Conservation (phyloP, 2,797 vertebrate species). For the Antrozous pallidus region DNA sequence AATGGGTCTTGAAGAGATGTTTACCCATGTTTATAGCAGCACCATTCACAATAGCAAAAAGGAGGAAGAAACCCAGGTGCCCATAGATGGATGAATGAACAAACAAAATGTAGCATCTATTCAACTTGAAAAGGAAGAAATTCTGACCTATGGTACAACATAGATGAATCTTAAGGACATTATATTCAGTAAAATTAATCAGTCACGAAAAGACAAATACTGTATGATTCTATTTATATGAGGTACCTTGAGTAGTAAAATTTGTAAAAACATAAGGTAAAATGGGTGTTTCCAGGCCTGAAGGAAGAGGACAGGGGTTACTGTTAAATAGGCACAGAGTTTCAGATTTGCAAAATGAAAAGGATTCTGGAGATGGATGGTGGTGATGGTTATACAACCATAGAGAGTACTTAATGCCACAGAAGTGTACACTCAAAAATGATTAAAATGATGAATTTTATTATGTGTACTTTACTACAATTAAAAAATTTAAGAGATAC, state of each 20-base stretch:
- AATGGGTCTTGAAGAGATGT: background rate
- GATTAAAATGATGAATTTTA: background rate
- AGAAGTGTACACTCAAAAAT: background rate
- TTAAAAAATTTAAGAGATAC: background rate
- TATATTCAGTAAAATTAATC: background rate
- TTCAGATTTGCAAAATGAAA: slow-evolving; percentile 4
- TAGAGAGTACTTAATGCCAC: background rate
- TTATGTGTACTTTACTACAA: background rate
- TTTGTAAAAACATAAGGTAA: background rate
- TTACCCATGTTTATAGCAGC: background rate
- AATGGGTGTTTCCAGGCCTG: background rate
- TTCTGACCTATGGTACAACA: background rate
- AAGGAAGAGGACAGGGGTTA: background rate
- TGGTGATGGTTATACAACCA: background rate
- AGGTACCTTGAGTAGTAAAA: background rate
- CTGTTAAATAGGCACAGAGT: background rate
- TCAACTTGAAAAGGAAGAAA: background rate
- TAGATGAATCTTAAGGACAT: background rate
- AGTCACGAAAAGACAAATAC: background rate
- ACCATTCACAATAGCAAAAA: background rate
- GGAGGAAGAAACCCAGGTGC: background rate
- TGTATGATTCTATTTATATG: background rate
- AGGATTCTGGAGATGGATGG: background rate
- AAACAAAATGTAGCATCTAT: background rate
- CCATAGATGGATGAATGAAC: background rate